Evolutionary conservation across 2,888 invertebrate species (phyloP).

Genomic region (Tuta absoluta): DNA sequence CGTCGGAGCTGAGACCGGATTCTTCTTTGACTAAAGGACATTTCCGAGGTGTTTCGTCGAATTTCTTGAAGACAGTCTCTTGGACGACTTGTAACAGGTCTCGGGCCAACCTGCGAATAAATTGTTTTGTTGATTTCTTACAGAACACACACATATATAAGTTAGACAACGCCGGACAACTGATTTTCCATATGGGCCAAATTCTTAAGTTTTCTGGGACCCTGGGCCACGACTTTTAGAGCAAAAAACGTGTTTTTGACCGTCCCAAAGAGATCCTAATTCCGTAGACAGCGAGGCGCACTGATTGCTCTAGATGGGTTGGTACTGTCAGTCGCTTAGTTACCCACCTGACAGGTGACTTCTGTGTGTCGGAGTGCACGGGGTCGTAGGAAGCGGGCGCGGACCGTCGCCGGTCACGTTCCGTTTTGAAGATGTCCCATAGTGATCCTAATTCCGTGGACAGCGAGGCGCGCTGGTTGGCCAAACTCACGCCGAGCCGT

Average conservation of each 20-base stretch:
- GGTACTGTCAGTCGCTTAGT: too few relatives aligned
- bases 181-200: too few relatives aligned
- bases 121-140: too few relatives aligned
- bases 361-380: constrained; percentile 33
- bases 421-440: constrained; percentile 71
- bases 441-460: constrained; percentile 72
- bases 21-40: constrained; percentile 74
- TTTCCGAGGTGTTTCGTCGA: constrained; percentile 60
- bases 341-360: too few relatives aligned
- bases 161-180: too few relatives aligned
- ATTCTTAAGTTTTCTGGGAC: too few relatives aligned
- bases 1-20: constrained; percentile 68
- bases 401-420: constrained; percentile 63
- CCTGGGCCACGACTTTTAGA: too few relatives aligned
- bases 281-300: constrained; percentile 72
- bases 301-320: constrained; percentile 48
- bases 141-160: too few relatives aligned
- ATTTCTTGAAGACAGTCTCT: constrained; percentile 69
- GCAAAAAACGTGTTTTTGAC: too few relatives aligned
- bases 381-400: constrained; percentile 62
- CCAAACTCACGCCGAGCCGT: constrained; percentile 67
- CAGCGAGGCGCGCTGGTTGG: constrained; percentile 71
- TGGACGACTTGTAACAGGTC: constrained; percentile 74
- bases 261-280: constrained; percentile 74
- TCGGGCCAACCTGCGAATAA: constrained; percentile 60